These are phyloP conservation scores for Malacoctenus gilli DNA, from an alignment of 2,797 vertebrate species.

Conservation along the genomic window DNA sequence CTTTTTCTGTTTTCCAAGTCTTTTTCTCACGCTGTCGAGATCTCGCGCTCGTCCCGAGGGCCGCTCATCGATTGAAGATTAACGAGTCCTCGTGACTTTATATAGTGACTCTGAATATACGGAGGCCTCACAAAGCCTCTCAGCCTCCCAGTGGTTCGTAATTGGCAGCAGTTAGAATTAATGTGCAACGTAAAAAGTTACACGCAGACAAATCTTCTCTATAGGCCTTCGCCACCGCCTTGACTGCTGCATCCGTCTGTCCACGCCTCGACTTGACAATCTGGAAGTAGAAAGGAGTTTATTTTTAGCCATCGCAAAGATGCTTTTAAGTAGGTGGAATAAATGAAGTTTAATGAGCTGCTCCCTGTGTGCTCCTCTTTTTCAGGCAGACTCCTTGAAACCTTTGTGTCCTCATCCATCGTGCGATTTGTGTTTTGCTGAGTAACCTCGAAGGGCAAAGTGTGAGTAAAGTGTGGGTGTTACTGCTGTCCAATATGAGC, in stretches of 20 bases:
- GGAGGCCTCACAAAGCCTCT: conserved; percentile 1
- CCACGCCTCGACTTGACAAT: too few species aligned
- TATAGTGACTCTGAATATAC: conserved; percentile 4
- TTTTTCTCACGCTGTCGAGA: conserved; percentile 7
- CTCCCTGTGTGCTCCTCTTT: not conserved
- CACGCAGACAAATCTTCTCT: too few species aligned
- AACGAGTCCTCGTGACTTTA: conserved; percentile 12
- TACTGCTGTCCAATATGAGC: too few species aligned
- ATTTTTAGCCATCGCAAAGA: too few species aligned
- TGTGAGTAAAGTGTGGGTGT: too few species aligned
- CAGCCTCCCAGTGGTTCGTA: conserved; percentile 3
- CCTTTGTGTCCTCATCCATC: not conserved
- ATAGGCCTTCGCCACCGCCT: too few species aligned
- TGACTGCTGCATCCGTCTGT: too few species aligned
- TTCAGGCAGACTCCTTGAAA: not conserved
- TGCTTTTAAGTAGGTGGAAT: too few species aligned
- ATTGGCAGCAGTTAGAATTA: not conserved
- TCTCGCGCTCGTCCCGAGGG: conserved; percentile 12
- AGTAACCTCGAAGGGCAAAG: not conserved
- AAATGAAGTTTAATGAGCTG: too few species aligned
- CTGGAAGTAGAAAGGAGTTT: too few species aligned
- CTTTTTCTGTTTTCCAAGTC: conserved; percentile 10
- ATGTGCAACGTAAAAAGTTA: not conserved
- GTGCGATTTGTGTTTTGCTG: not conserved
- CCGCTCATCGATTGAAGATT: conserved; percentile 9